Percentiles rank a stretch among this genome's conserved stretches.
Evolutionary conservation across 2,888 invertebrate species (phyloP).

Genomic region (Eulithis testata): DNA sequence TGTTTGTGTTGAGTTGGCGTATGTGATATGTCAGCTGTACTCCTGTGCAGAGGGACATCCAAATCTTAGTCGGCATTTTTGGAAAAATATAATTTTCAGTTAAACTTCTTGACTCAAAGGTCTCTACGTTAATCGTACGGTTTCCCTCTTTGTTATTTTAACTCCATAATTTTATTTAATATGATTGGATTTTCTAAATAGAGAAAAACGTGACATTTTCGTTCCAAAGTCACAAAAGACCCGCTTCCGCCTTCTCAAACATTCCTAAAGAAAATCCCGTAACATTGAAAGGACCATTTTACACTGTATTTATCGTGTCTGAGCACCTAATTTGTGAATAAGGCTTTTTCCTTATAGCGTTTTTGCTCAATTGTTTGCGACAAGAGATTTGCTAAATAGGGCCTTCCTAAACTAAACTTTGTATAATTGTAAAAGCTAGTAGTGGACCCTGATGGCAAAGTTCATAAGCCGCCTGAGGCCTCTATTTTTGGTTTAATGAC

Average conservation of each 20-base stretch:
- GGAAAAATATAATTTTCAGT: too few species aligned
- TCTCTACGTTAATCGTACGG: too few species aligned
- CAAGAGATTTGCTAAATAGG: conserved; percentile 16
- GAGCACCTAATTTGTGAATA: conserved; percentile 26
- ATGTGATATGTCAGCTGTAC: too few species aligned
- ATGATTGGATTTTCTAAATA: conserved; percentile 3
- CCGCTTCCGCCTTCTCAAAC: conserved; percentile 13
- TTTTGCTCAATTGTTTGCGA: conserved; percentile 22
- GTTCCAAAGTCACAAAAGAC: conserved; percentile 18
- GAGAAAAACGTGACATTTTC: conserved; percentile 18
- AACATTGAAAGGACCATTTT: conserved; percentile 21
- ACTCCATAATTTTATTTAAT: not conserved
- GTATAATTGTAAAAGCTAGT: not conserved
- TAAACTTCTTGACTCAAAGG: too few species aligned
- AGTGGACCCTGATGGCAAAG: not conserved
- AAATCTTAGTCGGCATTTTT: too few species aligned
- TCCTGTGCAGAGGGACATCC: too few species aligned
- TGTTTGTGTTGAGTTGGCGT: too few species aligned
- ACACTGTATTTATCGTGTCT: conserved; percentile 27
- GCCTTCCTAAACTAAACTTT: not conserved
- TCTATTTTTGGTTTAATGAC: not conserved
- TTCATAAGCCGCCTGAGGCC: not conserved
- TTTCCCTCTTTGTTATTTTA: too few species aligned
- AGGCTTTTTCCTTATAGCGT: conserved; percentile 18
- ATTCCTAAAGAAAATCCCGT: conserved; percentile 21